phyloP scores from a whole-genome alignment of 2,113 vertebrate species.

The Sander lucioperca region DNA sequence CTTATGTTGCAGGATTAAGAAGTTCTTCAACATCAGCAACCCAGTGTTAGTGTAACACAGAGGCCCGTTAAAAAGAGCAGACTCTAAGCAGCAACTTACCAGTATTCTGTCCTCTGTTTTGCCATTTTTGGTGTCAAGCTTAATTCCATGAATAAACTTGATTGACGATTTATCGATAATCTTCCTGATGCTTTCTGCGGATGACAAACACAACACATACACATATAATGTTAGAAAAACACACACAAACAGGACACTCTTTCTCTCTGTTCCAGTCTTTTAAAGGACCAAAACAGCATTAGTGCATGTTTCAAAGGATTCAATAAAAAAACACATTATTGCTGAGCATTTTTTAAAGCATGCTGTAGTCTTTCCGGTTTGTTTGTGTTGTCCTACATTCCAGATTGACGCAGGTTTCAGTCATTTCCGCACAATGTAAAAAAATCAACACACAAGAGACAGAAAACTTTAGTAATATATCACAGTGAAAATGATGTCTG shows the following conservation, averaged over 20 bases:
- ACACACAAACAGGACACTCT: background rate
- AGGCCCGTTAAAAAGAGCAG: conserved; percentile 15
- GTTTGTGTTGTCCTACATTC: background rate
- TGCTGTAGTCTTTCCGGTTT: background rate
- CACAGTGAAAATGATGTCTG: conserved; percentile 7
- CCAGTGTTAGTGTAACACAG: conserved; percentile 3
- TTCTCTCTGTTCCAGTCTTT: background rate
- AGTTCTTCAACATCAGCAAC: conserved; percentile 19
- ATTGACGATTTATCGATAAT: conserved; percentile 82
- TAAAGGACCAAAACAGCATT: background rate
- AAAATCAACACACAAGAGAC: background rate
- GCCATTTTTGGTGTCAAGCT: conserved; percentile 83
- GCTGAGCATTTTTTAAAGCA: background rate
- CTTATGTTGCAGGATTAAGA: conserved; percentile 26
- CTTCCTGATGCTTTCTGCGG: conserved; percentile 85
- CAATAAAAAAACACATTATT: conserved; percentile 4
- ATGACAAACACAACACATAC: conserved; percentile 27
- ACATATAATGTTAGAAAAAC: background rate
- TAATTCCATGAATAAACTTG: conserved; percentile 82
- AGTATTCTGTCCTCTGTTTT: conserved; percentile 84
- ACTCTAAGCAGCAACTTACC: conserved; percentile 68
- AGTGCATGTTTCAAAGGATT: background rate
- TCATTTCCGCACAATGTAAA: background rate
- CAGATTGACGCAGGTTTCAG: background rate
- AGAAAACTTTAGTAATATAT: background rate